Evolutionary conservation across 2,888 invertebrate genomes (phyloP).

Genomic region (Troides helena): DNA sequence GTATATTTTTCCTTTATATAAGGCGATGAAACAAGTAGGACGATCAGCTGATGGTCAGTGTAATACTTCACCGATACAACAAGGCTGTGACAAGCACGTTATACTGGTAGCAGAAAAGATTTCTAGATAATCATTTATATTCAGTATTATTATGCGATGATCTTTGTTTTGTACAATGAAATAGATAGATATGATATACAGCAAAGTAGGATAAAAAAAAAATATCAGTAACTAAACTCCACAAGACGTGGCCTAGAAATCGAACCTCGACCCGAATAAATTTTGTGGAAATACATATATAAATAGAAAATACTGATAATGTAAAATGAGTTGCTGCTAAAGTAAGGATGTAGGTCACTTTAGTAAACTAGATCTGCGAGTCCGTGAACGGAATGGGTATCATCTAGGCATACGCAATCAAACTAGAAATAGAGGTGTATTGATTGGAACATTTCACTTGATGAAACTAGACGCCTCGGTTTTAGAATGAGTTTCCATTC

Average conservation of each 20-base stretch:
- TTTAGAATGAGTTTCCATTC: slow-evolving; percentile 18
- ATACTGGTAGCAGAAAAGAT: no score
- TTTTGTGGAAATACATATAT: background rate
- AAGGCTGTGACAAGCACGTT: no score
- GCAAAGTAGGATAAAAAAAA: no score
- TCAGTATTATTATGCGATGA: no score
- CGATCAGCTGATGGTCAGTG: no score
- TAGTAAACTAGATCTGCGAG: slow-evolving; percentile 5
- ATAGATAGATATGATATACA: no score
- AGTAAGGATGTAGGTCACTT: slow-evolving; percentile 2
- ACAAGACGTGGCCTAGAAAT: no score
- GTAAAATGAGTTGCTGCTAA: background rate
- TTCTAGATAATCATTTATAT: no score
- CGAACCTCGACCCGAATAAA: no score
- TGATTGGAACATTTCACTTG: slow-evolving; percentile 23
- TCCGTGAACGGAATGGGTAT: slow-evolving; percentile 12
- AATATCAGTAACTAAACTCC: no score
- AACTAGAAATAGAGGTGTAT: slow-evolving; percentile 22
- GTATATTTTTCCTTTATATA: background rate
- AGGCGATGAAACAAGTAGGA: background rate
- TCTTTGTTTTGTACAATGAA: no score
- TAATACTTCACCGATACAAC: no score
- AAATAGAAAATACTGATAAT: slow-evolving; percentile 1
- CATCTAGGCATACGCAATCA: slow-evolving; percentile 12
- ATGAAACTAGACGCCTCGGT: slow-evolving; percentile 13